Conservation (phyloP, 35 echinoderm and acorn worm species). For the Lytechinus variegatus region DNA sequence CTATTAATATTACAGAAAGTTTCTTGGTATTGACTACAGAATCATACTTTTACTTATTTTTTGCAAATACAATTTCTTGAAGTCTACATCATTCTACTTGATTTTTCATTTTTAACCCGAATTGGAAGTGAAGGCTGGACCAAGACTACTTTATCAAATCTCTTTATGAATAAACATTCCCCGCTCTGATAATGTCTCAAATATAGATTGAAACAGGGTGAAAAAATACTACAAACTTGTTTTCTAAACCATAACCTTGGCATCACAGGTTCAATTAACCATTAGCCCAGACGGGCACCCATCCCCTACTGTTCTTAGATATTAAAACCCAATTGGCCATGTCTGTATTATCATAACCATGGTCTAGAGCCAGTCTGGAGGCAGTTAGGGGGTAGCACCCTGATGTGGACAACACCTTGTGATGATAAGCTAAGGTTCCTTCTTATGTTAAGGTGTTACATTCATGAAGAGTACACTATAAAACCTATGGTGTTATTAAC, state of each 20-base stretch:
- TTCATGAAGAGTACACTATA: too few species aligned
- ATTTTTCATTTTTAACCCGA: too few species aligned
- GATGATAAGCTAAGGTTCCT: neutral
- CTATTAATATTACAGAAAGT: too few species aligned
- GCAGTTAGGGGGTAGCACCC: neutral
- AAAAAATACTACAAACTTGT: conserved; percentile 15
- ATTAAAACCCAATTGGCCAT: conserved; percentile 38
- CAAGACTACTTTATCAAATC: neutral
- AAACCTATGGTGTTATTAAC: too few species aligned
- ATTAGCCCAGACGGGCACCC: conserved; percentile 22
- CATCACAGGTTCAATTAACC: neutral
- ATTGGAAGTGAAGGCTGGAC: neutral
- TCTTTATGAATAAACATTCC: conserved; percentile 15
- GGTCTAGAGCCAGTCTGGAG: neutral
- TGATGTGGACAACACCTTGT: neutral
- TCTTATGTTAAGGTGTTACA: too few species aligned
- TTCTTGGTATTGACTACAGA: too few species aligned
- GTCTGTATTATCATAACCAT: conserved; percentile 17
- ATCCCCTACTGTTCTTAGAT: conserved; percentile 20
- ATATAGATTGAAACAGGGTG: conserved; percentile 6
- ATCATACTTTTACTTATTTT: too few species aligned
- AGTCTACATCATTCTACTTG: neutral
- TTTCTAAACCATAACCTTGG: neutral
- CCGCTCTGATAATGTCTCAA: conserved; percentile 11
- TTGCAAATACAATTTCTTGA: too few species aligned